These are phyloP conservation scores for Coccyzus lansbergi DNA, from an alignment of 2,797 vertebrate species.

Conservation along the genomic window DNA sequence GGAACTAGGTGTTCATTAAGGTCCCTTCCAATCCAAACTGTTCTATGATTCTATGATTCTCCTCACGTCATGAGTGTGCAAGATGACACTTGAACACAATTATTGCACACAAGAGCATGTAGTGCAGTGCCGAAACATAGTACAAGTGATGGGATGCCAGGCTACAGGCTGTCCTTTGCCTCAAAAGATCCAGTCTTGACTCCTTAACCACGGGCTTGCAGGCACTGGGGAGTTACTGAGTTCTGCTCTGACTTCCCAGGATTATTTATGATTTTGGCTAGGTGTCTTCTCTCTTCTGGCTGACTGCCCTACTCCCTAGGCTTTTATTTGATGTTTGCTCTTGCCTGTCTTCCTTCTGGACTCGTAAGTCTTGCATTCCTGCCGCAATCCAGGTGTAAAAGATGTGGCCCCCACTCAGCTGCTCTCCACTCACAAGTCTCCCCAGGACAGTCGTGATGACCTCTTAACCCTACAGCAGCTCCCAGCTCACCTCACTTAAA, in stretches of 20 bases:
- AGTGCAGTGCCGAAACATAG: background rate
- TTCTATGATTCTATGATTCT: background rate
- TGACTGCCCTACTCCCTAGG: constrained; percentile 41
- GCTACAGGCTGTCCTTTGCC: background rate
- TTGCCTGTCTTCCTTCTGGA: constrained; percentile 53
- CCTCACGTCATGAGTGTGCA: background rate
- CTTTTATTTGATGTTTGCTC: constrained; percentile 55
- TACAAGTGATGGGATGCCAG: background rate
- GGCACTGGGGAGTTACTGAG: background rate
- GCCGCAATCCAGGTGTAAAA: background rate
- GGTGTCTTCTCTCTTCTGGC: constrained; percentile 51
- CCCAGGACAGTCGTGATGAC: background rate
- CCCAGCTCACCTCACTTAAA: background rate
- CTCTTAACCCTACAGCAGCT: background rate
- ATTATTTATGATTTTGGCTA: constrained; percentile 57
- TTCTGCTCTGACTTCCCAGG: background rate
- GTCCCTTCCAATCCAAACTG: too few species aligned
- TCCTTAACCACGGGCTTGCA: background rate
- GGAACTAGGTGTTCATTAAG: too few species aligned
- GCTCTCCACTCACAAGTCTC: background rate
- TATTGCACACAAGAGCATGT: background rate
- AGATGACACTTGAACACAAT: fast-evolving
- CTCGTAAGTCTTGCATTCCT: constrained; percentile 34
- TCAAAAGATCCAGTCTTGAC: background rate
- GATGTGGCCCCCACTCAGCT: background rate